Percentiles rank a stretch among this genome's conserved stretches.
Evolutionary conservation across 2,113 vertebrate species (phyloP).

Genomic region (Sapayoa aenigma): DNA sequence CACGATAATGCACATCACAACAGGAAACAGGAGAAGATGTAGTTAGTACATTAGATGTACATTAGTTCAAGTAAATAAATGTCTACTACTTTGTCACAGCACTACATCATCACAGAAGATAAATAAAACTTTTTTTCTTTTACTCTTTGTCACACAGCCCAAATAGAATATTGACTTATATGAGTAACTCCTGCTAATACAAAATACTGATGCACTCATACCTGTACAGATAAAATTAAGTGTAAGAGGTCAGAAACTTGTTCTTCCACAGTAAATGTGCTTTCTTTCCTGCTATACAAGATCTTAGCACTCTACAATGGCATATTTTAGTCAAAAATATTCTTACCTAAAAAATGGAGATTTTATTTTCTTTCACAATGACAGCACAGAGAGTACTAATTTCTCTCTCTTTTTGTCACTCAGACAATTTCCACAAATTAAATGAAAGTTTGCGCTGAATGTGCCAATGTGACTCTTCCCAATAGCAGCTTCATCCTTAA

Average conservation of each 20-base stretch:
- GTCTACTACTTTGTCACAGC: not conserved
- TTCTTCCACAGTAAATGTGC: not conserved
- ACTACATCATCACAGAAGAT: not conserved
- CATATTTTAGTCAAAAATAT: not conserved
- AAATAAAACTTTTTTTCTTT: not conserved
- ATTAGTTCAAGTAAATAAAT: not conserved
- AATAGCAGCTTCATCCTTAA: not conserved
- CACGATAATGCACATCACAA: not conserved
- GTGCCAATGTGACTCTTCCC: not conserved
- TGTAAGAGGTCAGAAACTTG: not conserved
- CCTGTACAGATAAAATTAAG: not conserved
- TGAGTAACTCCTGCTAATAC: not conserved
- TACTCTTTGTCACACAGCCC: not conserved
- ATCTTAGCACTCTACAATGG: not conserved
- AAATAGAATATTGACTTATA: not conserved
- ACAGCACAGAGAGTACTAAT: not conserved
- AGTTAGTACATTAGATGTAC: not conserved
- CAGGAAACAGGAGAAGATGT: not conserved
- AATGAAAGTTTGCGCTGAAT: not conserved
- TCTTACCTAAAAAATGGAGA: conserved; percentile 80
- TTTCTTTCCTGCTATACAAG: not conserved
- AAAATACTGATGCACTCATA: not conserved
- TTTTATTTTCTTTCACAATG: conserved; percentile 57
- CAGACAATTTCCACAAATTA: not conserved
- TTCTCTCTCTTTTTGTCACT: not conserved